Evolutionary conservation across 2,888 invertebrate species (phyloP).

Genomic region (Minunthozetes semirufus): DNA sequence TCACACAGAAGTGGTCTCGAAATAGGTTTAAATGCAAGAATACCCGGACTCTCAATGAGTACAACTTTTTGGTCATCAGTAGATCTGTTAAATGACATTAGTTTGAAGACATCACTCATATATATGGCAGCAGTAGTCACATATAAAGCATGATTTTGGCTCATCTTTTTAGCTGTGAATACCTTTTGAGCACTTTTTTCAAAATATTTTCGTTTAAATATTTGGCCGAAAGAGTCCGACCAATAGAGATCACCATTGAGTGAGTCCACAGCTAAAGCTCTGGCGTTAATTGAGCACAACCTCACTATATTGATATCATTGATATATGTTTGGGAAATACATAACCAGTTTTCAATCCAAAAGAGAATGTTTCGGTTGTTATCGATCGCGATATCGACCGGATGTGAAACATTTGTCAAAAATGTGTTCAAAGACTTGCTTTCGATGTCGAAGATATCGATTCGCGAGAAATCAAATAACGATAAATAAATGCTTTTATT

Average conservation of each 20-base stretch:
- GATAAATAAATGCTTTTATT: background rate
- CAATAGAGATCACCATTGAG: background rate
- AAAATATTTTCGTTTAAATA: background rate
- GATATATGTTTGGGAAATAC: background rate
- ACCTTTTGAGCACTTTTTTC: background rate
- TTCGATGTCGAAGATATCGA: background rate
- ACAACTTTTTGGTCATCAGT: background rate
- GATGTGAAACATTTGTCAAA: slow-evolving; percentile 1
- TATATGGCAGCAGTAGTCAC: slow-evolving; percentile 7
- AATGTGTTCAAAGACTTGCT: background rate
- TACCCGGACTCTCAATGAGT: slow-evolving; percentile 9
- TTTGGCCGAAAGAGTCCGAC: background rate
- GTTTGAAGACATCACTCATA: slow-evolving; percentile 10
- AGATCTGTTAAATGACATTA: background rate
- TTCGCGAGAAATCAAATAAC: slow-evolving; percentile 6
- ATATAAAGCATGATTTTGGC: slow-evolving; percentile 3
- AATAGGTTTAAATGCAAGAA: slow-evolving; percentile 9
- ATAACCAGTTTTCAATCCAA: slow-evolving; percentile 17
- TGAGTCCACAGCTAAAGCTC: background rate
- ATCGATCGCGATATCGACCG: background rate
- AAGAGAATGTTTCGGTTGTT: background rate
- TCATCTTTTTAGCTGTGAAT: slow-evolving; percentile 1
- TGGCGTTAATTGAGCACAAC: background rate
- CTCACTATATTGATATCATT: background rate
- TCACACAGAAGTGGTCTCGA: no score